These are phyloP conservation scores for Aspidiotus destructor DNA, from an alignment of 2,888 invertebrate species.

Conservation along the genomic window DNA sequence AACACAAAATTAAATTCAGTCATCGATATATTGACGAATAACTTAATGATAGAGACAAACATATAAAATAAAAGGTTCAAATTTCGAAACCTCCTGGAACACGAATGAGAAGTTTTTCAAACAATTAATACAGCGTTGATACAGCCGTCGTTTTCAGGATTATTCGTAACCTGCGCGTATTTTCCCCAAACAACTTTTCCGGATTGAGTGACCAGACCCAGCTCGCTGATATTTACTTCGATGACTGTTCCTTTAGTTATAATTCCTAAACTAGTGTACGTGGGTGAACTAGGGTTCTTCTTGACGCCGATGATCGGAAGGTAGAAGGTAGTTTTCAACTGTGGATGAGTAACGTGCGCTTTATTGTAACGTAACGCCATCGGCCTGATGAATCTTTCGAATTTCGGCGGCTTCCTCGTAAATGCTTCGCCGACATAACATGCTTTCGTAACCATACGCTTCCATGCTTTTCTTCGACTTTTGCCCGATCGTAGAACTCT, in stretches of 20 bases:
- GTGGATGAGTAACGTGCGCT: conserved; percentile 98
- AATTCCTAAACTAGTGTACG: conserved; percentile 94
- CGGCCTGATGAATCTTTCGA: conserved; percentile 94
- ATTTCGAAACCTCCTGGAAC: no score
- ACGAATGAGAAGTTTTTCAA: conserved; percentile 44
- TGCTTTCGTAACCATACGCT: conserved; percentile 98
- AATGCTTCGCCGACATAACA: conserved; percentile 97
- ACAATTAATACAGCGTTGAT: conserved; percentile 97
- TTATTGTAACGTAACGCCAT: conserved; percentile 95
- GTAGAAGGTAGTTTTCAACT: conserved; percentile 93
- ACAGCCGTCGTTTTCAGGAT: conserved; percentile 99
- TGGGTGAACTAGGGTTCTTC: conserved; percentile 93
- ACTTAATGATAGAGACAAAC: no score
- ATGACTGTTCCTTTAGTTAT: conserved; percentile 97
- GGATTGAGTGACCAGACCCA: conserved; percentile 95
- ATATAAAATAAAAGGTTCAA: no score
- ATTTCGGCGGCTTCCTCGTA: conserved; percentile 97
- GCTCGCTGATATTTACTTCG: conserved; percentile 95
- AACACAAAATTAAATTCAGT: no score
- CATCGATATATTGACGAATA: no score
- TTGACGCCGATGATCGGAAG: conserved; percentile 98
- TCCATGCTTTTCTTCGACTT: conserved; percentile 92
- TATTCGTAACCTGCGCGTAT: conserved; percentile 98
- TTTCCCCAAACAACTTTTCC: conserved; percentile 99
- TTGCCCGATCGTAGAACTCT: conserved; percentile 86